phyloP scores from a whole-genome alignment of 2,797 vertebrate genomes.

The Benthosema pterotum region DNA sequence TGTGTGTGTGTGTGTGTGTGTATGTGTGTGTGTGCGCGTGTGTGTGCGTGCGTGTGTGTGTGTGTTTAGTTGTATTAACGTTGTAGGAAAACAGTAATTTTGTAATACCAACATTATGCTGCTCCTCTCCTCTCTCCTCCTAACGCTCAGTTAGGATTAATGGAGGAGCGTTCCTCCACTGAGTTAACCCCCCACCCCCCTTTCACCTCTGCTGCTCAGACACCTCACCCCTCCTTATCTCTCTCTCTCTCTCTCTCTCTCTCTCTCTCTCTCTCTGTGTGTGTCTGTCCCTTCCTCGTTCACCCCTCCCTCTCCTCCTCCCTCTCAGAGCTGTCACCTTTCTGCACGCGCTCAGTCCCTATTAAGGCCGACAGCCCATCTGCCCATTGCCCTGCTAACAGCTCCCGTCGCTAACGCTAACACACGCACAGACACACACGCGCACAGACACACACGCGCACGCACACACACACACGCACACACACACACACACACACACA shows the following conservation, averaged over 20 bases:
- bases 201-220: constrained; percentile 45
- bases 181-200: constrained; percentile 54
- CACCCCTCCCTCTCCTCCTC: constrained; percentile 33
- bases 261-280: constrained; percentile 20
- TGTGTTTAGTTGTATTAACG: no score
- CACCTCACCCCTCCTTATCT: constrained; percentile 63
- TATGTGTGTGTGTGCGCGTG: constrained; percentile 26
- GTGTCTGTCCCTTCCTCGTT: neutral
- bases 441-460: constrained; percentile 62
- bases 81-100: no score
- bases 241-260: constrained; percentile 11
- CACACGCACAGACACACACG: constrained; percentile 65
- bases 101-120: neutral
- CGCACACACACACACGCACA: constrained; percentile 20
- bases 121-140: neutral
- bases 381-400: constrained; percentile 81
- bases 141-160: neutral
- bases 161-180: constrained; percentile 26
- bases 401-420: constrained; percentile 66
- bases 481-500: constrained; percentile 7
- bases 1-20: neutral
- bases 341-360: constrained; percentile 79
- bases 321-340: constrained; percentile 77
- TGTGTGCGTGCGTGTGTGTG: constrained; percentile 14
- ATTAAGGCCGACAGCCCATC: constrained; percentile 87